Evolutionary conservation across 2,797 vertebrate genomes (phyloP), one percentile per base, ranked within the genome.

Genomic region (Ctenopoma kingsleyae): DNA sequence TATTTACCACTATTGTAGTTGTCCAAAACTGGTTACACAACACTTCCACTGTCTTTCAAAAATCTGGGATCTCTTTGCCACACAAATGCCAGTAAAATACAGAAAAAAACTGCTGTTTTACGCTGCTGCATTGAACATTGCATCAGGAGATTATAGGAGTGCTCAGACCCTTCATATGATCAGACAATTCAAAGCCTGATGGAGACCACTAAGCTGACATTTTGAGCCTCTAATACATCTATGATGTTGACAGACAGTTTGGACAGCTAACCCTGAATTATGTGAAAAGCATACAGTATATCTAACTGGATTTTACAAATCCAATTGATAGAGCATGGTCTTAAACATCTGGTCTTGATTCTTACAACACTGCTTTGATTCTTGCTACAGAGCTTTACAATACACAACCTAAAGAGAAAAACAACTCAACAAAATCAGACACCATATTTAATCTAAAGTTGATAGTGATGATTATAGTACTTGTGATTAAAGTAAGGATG

Each of bases 291-390:
- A 83, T 84, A 80, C 75, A 82, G 56, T 87, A 85, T 66, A 80
- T 90, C 81, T 88, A 91, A 92, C 50, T 68, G 88, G 91, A 90
- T 91, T 91, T 86, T 68, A 78, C 53, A 88, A 90, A 91, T 93
- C 90, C 89, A 87, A 84, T 91, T 89, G 82, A 82, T 85, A 74
- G 66, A 85, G 78, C 82, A 84, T 56, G 74, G 84, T 84, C 71
- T 89, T 78, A 74, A 65, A 84, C 62, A 76, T 83, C n/a, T 69
- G 80, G 63, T 89, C 63, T 82, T 71, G 55, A 80, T 75, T 81
- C 77, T 79, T 84, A 56, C 50, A 48, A 58, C 63, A 38, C 25
- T 58, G 76, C 73, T 75, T 43, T 77, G 51, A 64, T 67, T 85
- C 69, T 69, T 59, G 43, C 68, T 43, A 25, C 41, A 20, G 46